Evolutionary conservation across 2,113 vertebrate genomes (phyloP).

Genomic region (Oreocharis arfaki): DNA sequence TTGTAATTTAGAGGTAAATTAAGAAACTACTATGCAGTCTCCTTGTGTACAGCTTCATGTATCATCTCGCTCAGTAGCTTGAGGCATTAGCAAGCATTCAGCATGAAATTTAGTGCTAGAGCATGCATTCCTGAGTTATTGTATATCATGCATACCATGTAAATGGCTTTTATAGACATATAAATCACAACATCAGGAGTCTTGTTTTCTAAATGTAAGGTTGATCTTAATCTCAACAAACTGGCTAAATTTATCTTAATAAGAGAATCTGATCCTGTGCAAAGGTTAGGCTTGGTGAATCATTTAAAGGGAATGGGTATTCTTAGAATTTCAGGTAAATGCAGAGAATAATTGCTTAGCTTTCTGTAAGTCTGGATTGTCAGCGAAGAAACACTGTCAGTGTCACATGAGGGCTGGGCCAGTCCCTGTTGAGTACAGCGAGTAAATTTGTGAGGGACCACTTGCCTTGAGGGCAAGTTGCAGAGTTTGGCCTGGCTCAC

Average conservation of each 20-base stretch:
- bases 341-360: not conserved
- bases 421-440: not conserved
- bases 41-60: conserved; percentile 47
- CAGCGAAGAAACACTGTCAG: not conserved
- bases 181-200: conserved; percentile 66
- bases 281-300: not conserved
- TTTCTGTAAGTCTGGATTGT: not conserved
- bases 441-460: not conserved
- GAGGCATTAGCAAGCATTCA: conserved; percentile 40
- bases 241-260: conserved; percentile 33
- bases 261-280: not conserved
- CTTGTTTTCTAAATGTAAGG: conserved; percentile 32
- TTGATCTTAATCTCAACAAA: conserved; percentile 42
- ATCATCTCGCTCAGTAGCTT: conserved; percentile 51
- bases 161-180: conserved; percentile 59
- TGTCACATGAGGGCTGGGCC: not conserved
- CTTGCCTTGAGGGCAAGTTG: not conserved
- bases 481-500: not conserved
- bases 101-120: conserved; percentile 25
- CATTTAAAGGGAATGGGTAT: not conserved
- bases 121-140: conserved; percentile 55
- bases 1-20: conserved; percentile 38
- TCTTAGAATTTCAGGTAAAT: not conserved
- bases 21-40: not conserved
- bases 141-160: conserved; percentile 43